phyloP scores from a whole-genome alignment of 2,888 invertebrate species.

The Macrophya annulata region DNA sequence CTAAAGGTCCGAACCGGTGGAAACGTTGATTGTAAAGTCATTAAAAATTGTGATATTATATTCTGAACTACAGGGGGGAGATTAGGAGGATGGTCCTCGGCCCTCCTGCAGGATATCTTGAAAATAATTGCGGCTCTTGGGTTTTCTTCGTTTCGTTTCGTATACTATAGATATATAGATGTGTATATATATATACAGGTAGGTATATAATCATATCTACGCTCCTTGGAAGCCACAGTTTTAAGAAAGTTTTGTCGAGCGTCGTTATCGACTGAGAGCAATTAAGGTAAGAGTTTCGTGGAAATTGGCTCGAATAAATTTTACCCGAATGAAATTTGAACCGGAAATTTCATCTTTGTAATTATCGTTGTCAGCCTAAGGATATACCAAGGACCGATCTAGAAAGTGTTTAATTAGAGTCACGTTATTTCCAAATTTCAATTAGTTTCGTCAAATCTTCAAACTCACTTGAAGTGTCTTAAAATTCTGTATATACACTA shows the following conservation, averaged over 20 bases:
- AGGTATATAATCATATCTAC: constrained; percentile 19
- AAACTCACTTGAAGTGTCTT: background rate
- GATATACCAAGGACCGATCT: background rate
- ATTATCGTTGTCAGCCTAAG: constrained; percentile 46
- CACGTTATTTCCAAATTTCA: constrained; percentile 38
- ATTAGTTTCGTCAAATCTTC: constrained; percentile 35
- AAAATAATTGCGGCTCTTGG: constrained; percentile 28
- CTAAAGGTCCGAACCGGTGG: background rate
- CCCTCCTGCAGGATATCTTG: background rate
- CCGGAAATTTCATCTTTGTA: constrained; percentile 44
- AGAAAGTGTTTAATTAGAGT: constrained; percentile 34
- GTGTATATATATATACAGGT: background rate
- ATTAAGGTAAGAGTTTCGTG: constrained; percentile 42
- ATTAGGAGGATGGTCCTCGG: background rate
- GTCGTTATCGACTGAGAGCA: constrained; percentile 47
- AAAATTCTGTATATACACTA: background rate
- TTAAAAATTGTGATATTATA: constrained; percentile 8
- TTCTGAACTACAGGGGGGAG: background rate
- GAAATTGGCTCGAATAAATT: constrained; percentile 45
- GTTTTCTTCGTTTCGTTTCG: constrained; percentile 5
- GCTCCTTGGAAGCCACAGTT: constrained; percentile 3
- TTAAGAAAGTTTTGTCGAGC: constrained; percentile 31
- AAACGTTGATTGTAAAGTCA: constrained; percentile 25
- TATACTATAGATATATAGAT: background rate
- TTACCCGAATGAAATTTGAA: constrained; percentile 37